These are phyloP conservation scores for Bujurquina vittata DNA, from an alignment of 2,113 vertebrate genomes.

Conservation along the genomic window DNA sequence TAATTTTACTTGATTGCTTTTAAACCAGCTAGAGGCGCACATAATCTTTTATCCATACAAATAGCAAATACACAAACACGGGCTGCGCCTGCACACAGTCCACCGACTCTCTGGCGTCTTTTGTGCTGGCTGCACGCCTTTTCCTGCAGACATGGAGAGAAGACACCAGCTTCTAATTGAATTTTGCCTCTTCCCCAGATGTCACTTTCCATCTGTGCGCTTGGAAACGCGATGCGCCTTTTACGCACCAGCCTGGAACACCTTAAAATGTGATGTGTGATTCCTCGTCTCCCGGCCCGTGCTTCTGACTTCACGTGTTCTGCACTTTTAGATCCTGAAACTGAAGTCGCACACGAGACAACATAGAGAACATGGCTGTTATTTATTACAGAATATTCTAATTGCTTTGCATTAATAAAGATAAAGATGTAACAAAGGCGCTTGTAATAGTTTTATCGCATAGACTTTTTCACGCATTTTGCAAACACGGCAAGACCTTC, in stretches of 20 bases:
- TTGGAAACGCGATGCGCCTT: constrained; percentile 78
- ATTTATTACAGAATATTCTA: neutral
- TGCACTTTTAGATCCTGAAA: neutral
- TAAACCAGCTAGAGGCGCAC: neutral
- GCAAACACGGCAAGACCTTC: neutral
- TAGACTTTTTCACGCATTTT: neutral
- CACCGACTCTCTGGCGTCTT: constrained; percentile 18
- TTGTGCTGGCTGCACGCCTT: constrained; percentile 25
- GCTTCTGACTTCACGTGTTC: neutral
- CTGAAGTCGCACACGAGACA: neutral
- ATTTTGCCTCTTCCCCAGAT: constrained; percentile 89
- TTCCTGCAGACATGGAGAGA: constrained; percentile 73
- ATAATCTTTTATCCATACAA: neutral
- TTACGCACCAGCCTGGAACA: constrained; percentile 48
- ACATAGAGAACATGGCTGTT: fast-evolving
- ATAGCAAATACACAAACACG: neutral
- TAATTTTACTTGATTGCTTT: neutral
- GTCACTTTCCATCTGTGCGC: constrained; percentile 94
- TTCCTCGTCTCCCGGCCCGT: fast-evolving
- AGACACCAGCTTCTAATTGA: constrained; percentile 85
- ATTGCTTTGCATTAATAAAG: neutral
- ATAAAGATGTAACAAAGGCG: neutral
- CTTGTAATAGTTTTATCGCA: neutral
- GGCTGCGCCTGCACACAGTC: neutral
- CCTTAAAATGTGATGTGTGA: neutral